Evolutionary conservation across 2,888 invertebrate species (phyloP), one percentile per base, ranked within the genome.

Genomic region (Andrena dorsata): DNA sequence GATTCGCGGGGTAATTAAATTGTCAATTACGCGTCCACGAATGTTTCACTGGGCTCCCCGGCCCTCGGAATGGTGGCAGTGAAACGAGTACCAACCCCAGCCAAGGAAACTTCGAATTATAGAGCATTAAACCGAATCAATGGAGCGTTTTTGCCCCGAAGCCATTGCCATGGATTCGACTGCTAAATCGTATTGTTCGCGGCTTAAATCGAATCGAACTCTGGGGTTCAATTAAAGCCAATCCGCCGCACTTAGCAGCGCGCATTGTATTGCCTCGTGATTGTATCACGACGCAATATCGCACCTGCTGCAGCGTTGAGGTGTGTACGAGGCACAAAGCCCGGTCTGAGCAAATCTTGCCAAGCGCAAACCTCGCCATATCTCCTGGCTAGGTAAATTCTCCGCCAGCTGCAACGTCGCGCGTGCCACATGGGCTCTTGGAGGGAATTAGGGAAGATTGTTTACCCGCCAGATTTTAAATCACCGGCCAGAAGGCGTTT

Each of bases 281-380:
- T 63, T 78, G 60, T 74, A 86, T 53, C 63, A 20, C n/a, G 77
- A 49, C 49, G 79, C 79, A 87, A 87, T 87, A 85, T 87, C 85
- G 87, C 86, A 88, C 85, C 86, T 85, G 88, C 72, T 69, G 71
- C 78, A 68, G 68, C 58, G 82, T 85, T 74, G 81, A 77, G 70
- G 53, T 35, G 71, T 79, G 75, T 75, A 80, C 72, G 73, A 70
- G 82, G 83, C 69, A 82, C 82, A 83, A 89, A 89, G 79, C 77
- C 66, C 28, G 64, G 80, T 71, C 75, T 61, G 84, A 74, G 86
- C 70, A 88, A 88, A 90, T 90, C 86, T 87, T 85, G 79, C 68
- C 77, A 74, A 86, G 82, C 69, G 65, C 71, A 77, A 85, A 84
- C 82, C 87, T 84, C 60, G 68, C 63, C 64, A 49, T 68, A 51